A percentile compares a stretch with the other conserved stretches of the same genome.
phyloP scores from a whole-genome alignment of 2,113 vertebrate genomes.

The Haemorhous mexicanus region DNA sequence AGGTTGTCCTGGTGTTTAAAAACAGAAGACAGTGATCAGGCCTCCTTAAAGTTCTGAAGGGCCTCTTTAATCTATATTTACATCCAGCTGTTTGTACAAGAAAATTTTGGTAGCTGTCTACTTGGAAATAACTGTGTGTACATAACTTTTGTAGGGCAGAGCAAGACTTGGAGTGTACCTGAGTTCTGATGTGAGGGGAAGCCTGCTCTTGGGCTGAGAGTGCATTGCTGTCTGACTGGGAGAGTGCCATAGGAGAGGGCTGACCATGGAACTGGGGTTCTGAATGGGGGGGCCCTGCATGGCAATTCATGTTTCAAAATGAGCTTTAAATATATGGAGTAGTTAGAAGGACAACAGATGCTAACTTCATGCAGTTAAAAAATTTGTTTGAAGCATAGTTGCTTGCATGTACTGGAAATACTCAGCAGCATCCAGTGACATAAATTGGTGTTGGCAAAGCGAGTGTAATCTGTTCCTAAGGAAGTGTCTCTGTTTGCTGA shows the following conservation, averaged over 20 bases:
- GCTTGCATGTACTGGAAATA: background rate
- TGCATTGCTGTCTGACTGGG: background rate
- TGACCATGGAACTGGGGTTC: background rate
- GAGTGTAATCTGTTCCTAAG: background rate
- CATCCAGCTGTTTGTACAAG: background rate
- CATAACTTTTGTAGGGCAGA: background rate
- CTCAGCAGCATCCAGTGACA: background rate
- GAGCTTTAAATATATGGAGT: background rate
- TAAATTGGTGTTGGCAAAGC: background rate
- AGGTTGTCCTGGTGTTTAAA: background rate
- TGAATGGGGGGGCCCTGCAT: background rate
- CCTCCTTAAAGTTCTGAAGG: background rate
- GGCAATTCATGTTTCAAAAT: background rate
- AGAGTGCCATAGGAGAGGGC: background rate
- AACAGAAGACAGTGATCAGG: background rate
- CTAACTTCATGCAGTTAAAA: background rate
- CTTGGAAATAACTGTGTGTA: background rate
- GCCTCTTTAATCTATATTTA: background rate
- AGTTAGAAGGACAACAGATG: background rate
- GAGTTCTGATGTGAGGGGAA: background rate
- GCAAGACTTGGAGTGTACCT: background rate
- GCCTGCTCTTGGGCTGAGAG: background rate
- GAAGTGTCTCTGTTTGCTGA: background rate
- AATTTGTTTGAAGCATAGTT: background rate
- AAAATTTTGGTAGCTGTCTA: background rate